Conservation (phyloP, 2,113 vertebrate genomes). For the Mungos mungo region DNA sequence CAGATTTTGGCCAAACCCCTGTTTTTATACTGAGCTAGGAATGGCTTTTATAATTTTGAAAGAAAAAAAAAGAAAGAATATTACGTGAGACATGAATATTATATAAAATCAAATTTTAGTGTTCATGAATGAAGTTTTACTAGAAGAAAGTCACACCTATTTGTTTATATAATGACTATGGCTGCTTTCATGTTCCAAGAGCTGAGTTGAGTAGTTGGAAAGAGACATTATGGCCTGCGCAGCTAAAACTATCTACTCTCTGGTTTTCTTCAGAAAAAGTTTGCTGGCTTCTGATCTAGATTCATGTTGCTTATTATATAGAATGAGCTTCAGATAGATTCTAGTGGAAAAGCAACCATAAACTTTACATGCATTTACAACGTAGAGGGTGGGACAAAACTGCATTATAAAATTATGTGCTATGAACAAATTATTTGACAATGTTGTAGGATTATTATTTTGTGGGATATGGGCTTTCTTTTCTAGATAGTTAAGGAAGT, state of each 20-base stretch:
- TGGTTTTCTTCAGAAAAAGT: not conserved
- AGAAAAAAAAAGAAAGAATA: not conserved
- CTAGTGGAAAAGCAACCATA: not conserved
- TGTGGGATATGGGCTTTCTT: slow-evolving; percentile 21
- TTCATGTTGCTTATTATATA: not conserved
- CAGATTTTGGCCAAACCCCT: not conserved
- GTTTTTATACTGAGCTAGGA: not conserved
- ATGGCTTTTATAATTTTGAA: not conserved
- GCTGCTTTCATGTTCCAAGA: not conserved
- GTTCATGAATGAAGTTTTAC: not conserved
- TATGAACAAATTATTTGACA: slow-evolving; percentile 35
- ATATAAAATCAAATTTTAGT: not conserved
- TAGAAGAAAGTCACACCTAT: not conserved
- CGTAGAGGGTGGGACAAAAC: not conserved
- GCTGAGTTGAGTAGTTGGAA: not conserved
- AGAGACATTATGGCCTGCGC: not conserved
- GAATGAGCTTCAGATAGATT: not conserved
- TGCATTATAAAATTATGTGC: not conserved
- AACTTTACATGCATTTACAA: not conserved
- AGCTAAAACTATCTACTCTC: not conserved
- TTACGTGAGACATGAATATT: not conserved
- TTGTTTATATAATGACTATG: not conserved
- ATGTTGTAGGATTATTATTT: slow-evolving; percentile 41
- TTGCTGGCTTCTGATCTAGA: not conserved
- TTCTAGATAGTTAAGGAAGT: slow-evolving; percentile 46